phyloP scores from a whole-genome alignment of 2,888 invertebrate species.

The Cataglyphis albicans region DNA sequence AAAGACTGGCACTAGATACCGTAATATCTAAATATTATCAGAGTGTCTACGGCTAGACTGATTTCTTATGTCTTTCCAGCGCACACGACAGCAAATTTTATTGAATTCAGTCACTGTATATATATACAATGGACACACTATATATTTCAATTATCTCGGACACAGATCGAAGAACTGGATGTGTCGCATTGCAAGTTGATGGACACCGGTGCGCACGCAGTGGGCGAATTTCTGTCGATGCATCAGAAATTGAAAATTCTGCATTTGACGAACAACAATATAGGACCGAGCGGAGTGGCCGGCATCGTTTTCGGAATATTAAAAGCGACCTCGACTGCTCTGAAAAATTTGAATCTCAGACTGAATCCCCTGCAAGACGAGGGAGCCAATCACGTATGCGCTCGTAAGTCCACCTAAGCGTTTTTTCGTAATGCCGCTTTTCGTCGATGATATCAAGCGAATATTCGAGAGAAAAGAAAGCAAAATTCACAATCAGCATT shows the following conservation, averaged over 20 bases:
- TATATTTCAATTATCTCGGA: neutral
- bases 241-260: constrained; percentile 87
- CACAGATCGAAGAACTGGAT: constrained; percentile 88
- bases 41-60: no score
- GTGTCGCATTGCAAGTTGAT: constrained; percentile 90
- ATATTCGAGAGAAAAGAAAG: neutral
- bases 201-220: constrained; percentile 89
- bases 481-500: neutral
- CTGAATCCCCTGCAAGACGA: constrained; percentile 89
- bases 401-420: constrained; percentile 73
- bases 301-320: constrained; percentile 87
- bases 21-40: no score
- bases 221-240: constrained; percentile 87
- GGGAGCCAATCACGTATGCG: constrained; percentile 85
- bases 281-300: constrained; percentile 87
- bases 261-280: constrained; percentile 88
- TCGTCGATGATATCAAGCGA: neutral
- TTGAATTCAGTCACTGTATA: neutral
- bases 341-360: constrained; percentile 87
- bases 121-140: neutral
- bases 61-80: neutral
- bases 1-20: neutral
- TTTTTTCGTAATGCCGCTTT: neutral
- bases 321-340: constrained; percentile 86
- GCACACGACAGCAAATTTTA: neutral